These are phyloP conservation scores for Cosmia pyralina DNA, from an alignment of 2,888 invertebrate genomes.

Conservation along the genomic window DNA sequence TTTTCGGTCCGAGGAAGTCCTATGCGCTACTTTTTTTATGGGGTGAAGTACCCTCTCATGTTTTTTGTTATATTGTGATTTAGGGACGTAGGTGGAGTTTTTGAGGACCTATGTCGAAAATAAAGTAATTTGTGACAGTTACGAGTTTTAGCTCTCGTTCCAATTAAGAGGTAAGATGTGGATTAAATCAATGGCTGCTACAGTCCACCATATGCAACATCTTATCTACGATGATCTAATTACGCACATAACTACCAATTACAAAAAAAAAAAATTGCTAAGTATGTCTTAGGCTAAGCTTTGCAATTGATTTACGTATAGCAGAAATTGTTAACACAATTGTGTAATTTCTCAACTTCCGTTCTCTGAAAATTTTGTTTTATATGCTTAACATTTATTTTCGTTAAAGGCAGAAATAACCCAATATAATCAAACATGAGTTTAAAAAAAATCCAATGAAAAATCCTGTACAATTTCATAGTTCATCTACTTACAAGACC, in stretches of 20 bases:
- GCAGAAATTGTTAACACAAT: background rate
- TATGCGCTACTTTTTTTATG: background rate
- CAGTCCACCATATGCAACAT: too few relatives aligned
- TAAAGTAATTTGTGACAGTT: background rate
- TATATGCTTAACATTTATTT: background rate
- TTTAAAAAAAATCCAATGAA: background rate
- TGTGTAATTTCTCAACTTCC: background rate
- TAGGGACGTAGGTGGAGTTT: background rate
- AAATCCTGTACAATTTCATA: background rate
- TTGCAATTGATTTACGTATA: background rate
- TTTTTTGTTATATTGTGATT: background rate
- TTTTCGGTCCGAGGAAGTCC: conserved; percentile 2
- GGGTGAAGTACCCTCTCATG: background rate
- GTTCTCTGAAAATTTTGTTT: background rate
- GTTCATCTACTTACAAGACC: background rate
- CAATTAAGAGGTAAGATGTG: background rate
- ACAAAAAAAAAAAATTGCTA: background rate
- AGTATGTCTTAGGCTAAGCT: background rate
- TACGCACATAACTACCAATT: background rate
- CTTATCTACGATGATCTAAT: background rate
- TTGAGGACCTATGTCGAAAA: background rate
- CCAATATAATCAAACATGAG: background rate
- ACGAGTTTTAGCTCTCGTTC: background rate
- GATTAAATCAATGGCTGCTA: background rate
- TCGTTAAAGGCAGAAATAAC: background rate